Conservation (phyloP, 2,888 invertebrate species). For the Macrostomum cliftonense region DNA sequence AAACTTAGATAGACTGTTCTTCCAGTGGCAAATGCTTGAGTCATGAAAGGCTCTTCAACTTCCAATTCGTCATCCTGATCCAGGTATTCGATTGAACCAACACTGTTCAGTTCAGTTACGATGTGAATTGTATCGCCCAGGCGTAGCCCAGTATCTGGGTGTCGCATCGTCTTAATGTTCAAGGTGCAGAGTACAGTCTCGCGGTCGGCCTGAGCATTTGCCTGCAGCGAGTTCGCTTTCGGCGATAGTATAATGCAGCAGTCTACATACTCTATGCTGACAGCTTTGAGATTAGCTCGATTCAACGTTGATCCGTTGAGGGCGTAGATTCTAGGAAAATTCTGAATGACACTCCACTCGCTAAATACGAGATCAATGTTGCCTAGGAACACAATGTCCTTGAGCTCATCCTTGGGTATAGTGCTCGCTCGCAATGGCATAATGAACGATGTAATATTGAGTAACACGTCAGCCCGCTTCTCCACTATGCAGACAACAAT, state of each 20-base stretch:
- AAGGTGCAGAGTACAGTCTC: slow-evolving; percentile 2
- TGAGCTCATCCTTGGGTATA: background rate
- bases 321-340: background rate
- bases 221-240: background rate
- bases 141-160: too few species aligned
- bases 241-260: background rate
- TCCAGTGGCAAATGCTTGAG: slow-evolving; percentile 1
- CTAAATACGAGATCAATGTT: background rate
- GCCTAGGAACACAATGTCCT: background rate
- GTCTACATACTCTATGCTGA: background rate
- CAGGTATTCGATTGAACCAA: background rate
- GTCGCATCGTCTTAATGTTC: slow-evolving; percentile 1
- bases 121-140: too few species aligned
- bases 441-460: background rate
- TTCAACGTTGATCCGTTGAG: background rate
- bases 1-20: background rate
- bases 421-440: background rate
- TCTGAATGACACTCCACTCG: slow-evolving; percentile 2
- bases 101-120: too few species aligned
- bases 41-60: slow-evolving; percentile 1
- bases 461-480: background rate
- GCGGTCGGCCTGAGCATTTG: background rate
- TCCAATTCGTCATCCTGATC: slow-evolving; percentile 4
- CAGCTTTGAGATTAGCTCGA: background rate
- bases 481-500: background rate